Conservation (phyloP, 2,113 vertebrate species). For the Echinops telfairi region DNA sequence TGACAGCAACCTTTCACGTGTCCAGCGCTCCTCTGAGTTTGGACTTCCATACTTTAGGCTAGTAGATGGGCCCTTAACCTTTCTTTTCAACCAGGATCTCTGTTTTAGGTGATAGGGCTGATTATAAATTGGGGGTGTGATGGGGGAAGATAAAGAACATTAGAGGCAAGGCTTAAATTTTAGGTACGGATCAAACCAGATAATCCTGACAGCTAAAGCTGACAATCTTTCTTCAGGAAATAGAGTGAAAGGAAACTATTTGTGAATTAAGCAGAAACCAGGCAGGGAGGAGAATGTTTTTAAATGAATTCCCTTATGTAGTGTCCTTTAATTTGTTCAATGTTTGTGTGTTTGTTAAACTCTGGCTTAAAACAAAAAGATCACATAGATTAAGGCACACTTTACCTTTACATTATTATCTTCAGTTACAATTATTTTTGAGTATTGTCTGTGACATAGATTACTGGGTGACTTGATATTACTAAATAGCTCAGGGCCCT, state of each 20-base stretch:
- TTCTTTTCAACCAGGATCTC: not conserved
- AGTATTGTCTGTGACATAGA: not conserved
- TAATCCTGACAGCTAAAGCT: slow-evolving; percentile 6
- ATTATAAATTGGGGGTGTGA: not conserved
- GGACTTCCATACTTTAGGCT: not conserved
- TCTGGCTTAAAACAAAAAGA: not conserved
- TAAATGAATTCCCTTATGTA: slow-evolving; percentile 2
- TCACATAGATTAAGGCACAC: not conserved
- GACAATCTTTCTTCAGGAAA: not conserved
- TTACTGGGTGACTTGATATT: not conserved
- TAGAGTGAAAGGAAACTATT: not conserved
- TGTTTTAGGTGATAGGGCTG: not conserved
- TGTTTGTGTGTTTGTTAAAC: not conserved
- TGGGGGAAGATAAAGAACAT: not conserved
- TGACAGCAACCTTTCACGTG: not conserved
- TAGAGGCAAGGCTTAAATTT: slow-evolving; percentile 46
- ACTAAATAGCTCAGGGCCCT: not conserved
- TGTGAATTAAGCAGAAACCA: not conserved
- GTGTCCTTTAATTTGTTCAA: not conserved
- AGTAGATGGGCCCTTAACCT: not conserved
- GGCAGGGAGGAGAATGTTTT: not conserved
- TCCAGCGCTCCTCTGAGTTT: not conserved
- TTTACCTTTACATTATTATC: not conserved
- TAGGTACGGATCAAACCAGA: not conserved
- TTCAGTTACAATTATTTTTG: not conserved